Conservation (phyloP, 2,113 vertebrate species). For the Melanocharis versteri region DNA sequence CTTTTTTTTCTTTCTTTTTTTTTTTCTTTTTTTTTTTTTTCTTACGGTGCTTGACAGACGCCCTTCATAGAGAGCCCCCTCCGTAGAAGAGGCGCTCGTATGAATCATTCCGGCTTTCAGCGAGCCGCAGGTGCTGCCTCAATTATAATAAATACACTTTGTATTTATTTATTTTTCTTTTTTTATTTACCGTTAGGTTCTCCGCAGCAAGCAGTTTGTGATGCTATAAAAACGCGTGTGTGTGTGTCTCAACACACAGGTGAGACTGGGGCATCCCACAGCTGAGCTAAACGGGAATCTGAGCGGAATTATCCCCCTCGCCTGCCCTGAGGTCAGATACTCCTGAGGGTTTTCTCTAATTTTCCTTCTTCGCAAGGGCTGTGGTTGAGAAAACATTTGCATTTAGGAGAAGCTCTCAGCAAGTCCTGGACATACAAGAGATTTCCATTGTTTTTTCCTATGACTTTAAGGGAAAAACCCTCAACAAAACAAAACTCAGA, state of each 20-base stretch:
- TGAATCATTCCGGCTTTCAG: background rate
- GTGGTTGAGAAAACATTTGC: background rate
- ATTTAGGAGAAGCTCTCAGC: background rate
- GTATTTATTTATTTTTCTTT: background rate
- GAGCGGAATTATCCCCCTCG: background rate
- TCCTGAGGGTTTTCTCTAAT: background rate
- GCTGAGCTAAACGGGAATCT: background rate
- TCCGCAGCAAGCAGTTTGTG: background rate
- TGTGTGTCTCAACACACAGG: rapidly evolving
- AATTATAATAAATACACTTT: background rate
- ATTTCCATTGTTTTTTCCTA: background rate
- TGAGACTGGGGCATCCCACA: background rate
- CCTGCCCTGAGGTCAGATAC: background rate
- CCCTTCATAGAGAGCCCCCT: too few relatives aligned
- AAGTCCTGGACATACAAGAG: too few relatives aligned
- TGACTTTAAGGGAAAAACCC: background rate
- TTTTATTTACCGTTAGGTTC: background rate
- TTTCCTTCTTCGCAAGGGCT: background rate
- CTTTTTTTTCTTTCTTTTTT: background rate
- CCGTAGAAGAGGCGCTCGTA: rapidly evolving
- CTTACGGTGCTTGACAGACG: rapidly evolving
- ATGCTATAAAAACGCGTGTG: background rate
- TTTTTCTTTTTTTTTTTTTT: too few relatives aligned
- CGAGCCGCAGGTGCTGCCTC: rapidly evolving
- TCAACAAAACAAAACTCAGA: background rate